Conservation (phyloP, 2,888 invertebrate species). For the Nymphalis c-album region DNA sequence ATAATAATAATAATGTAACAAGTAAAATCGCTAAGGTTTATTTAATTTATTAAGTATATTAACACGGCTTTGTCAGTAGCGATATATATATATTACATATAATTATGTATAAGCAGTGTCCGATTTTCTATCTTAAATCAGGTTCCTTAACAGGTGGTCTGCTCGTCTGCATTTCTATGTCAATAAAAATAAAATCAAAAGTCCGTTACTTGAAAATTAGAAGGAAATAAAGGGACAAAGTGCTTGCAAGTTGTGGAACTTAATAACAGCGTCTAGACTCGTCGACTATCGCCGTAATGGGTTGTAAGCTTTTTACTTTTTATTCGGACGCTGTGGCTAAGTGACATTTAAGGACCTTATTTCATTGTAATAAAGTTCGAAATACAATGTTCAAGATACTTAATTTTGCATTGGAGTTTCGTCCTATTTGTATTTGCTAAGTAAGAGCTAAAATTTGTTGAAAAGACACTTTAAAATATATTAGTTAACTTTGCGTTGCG, state of each 20-base stretch:
- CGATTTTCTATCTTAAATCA: too few species aligned
- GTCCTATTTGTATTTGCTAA: constrained; percentile 4
- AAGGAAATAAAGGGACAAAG: constrained; percentile 26
- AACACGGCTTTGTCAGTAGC: too few species aligned
- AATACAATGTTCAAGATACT: neutral
- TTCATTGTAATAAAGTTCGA: neutral
- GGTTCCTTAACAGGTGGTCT: neutral
- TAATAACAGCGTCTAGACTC: constrained; percentile 34
- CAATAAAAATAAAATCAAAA: neutral
- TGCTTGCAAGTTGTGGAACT: constrained; percentile 20
- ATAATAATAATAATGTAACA: too few species aligned
- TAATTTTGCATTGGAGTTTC: neutral
- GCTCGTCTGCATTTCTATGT: neutral
- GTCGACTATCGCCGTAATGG: constrained; percentile 18
- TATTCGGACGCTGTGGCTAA: neutral
- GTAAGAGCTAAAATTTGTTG: constrained; percentile 2
- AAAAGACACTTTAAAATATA: constrained; percentile 5
- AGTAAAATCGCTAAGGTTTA: too few species aligned
- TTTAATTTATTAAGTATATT: too few species aligned
- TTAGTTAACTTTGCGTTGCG: neutral
- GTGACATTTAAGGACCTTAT: constrained; percentile 6
- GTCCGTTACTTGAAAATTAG: constrained; percentile 22
- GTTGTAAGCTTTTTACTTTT: constrained; percentile 21
- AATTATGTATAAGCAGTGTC: too few species aligned
- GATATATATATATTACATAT: too few species aligned